Evolutionary conservation across 2,797 vertebrate species (phyloP).

Genomic region (Sebastes variabilis): DNA sequence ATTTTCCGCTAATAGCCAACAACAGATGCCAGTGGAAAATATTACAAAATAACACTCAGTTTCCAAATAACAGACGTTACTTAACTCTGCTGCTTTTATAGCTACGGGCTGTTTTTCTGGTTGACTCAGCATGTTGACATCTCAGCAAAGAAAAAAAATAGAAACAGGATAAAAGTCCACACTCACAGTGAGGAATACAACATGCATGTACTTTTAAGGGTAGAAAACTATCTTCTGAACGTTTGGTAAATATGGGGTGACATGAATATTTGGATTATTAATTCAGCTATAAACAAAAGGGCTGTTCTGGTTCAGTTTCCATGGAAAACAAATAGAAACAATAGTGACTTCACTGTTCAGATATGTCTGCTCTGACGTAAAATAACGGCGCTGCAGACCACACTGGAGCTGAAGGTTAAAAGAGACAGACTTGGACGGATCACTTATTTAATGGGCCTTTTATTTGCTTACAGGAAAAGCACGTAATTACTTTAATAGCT

Average conservation of each 20-base stretch:
- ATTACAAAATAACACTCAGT: slow-evolving; percentile 2
- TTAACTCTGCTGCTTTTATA: neutral
- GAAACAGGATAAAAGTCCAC: neutral
- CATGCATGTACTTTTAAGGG: too few species aligned
- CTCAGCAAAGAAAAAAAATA: neutral
- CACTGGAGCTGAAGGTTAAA: neutral
- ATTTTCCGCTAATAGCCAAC: slow-evolving; percentile 29
- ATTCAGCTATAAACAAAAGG: neutral
- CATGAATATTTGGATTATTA: neutral
- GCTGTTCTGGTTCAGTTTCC: neutral
- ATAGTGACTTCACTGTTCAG: slow-evolving; percentile 19
- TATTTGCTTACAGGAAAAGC: neutral
- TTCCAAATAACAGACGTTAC: slow-evolving; percentile 20
- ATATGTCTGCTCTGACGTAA: neutral
- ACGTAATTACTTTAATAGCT: neutral
- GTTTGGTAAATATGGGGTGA: neutral
- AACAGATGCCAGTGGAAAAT: slow-evolving; percentile 54
- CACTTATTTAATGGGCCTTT: neutral
- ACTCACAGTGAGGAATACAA: neutral
- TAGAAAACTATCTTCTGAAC: too few species aligned
- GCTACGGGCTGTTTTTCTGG: neutral
- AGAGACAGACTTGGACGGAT: neutral
- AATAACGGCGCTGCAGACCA: neutral
- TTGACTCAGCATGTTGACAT: neutral
- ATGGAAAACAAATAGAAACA: slow-evolving; percentile 14